Conservation (phyloP, 2,113 vertebrate genomes). For the Oxygymnocypris stewartii region DNA sequence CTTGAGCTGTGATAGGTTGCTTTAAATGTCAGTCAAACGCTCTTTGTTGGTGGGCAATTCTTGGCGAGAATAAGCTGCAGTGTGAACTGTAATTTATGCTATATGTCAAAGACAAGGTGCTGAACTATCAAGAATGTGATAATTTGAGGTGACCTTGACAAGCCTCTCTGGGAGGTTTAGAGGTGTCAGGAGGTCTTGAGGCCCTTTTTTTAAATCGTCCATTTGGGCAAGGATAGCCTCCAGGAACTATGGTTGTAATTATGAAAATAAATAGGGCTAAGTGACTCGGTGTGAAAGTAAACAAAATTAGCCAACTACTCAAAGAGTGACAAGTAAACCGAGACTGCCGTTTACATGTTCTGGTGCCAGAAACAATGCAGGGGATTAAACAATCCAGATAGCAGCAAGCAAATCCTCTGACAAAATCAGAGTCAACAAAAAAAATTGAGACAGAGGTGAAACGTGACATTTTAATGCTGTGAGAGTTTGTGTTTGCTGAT, state of each 20-base stretch:
- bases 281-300: slow-evolving; percentile 58
- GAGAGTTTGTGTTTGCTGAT: slow-evolving; percentile 26
- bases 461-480: slow-evolving; percentile 32
- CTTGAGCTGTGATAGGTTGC: background rate
- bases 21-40: background rate
- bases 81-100: background rate
- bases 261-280: slow-evolving; percentile 66
- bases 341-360: slow-evolving; percentile 62
- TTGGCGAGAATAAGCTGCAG: slow-evolving; percentile 4
- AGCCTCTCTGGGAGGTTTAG: slow-evolving; percentile 11
- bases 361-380: slow-evolving; percentile 64
- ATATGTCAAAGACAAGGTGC: slow-evolving; percentile 8
- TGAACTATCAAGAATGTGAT: slow-evolving; percentile 19
- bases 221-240: slow-evolving; percentile 35
- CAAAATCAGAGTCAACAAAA: slow-evolving; percentile 50
- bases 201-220: slow-evolving; percentile 41
- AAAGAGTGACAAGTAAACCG: slow-evolving; percentile 30
- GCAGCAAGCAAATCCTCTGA: slow-evolving; percentile 61
- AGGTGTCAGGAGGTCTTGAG: slow-evolving; percentile 7
- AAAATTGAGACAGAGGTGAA: slow-evolving; percentile 22
- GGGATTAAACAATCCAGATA: slow-evolving; percentile 58
- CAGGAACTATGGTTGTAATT: slow-evolving; percentile 55
- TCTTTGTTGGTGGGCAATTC: background rate
- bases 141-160: slow-evolving; percentile 5
- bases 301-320: slow-evolving; percentile 66